phyloP scores from a whole-genome alignment of 2,113 vertebrate species.

The Aptenodytes patagonicus region DNA sequence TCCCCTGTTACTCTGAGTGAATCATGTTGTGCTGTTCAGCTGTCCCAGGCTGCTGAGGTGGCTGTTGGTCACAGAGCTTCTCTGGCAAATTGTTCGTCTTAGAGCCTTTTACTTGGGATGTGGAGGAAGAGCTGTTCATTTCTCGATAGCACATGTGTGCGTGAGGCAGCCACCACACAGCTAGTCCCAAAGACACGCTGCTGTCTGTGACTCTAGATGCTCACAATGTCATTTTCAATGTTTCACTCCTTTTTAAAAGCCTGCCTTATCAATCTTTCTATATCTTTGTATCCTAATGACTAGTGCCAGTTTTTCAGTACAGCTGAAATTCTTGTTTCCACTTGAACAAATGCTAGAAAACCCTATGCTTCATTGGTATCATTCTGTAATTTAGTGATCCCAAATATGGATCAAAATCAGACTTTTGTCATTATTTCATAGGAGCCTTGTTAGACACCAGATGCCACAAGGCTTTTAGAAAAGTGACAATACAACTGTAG shows the following conservation, averaged over 20 bases:
- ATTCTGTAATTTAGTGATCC: not conserved
- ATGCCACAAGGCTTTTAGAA: not conserved
- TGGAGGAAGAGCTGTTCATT: not conserved
- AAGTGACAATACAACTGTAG: not conserved
- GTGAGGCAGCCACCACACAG: not conserved
- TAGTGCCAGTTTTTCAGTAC: not conserved
- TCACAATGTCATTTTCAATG: not conserved
- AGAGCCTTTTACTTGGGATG: not conserved
- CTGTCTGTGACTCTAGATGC: not conserved
- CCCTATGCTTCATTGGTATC: not conserved
- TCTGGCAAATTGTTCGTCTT: not conserved
- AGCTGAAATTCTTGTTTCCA: not conserved
- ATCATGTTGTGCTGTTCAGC: not conserved
- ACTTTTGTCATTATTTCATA: not conserved
- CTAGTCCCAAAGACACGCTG: not conserved
- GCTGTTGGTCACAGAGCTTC: not conserved
- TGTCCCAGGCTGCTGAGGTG: not conserved
- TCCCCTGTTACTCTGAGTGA: not conserved
- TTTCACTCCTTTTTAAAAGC: not conserved
- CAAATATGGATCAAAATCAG: not conserved
- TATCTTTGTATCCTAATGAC: not conserved
- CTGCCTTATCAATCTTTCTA: not conserved
- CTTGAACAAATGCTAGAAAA: not conserved
- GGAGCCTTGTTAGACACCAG: not conserved
- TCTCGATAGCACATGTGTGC: rapidly evolving